Evolutionary conservation across 2,888 invertebrate genomes (phyloP), one percentile per base, ranked within the genome.

Genomic region (Callyntrura sp.): DNA sequence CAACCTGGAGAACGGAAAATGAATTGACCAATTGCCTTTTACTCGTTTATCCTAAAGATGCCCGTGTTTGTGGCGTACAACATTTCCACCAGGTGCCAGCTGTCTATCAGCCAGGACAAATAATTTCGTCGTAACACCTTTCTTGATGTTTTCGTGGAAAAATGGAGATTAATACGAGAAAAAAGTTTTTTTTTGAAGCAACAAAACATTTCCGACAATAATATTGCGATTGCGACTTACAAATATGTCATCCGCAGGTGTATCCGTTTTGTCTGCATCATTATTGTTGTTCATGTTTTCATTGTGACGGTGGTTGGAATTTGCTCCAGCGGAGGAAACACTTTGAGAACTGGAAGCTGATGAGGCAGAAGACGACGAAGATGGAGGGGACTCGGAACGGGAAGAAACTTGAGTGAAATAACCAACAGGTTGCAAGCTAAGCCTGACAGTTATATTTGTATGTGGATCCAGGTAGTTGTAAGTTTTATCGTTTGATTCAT

Each of bases 381-480:
- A 62, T 62, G 70, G 79, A 84, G 43, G 17, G 76, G 20, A 62
- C 6, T 48, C 48, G 3, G 45, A 23, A 12, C 55, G 62, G 4
- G 79, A 81, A 14, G 88, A 62, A 55, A 62, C 81, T 65, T 91
- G 91, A 48, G 96, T 96, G 94, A 97, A 97, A 93, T 96, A 96
- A 0, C 97, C 97, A 0, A 97, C 97, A 0, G 97, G 97, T 93
- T 96, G 96, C 95, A 97, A 97, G 88, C 96, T 96, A 96, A 96
- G 96, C 20, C 96, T 23, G 14, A 91, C 78, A 23, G 91, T 91
- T 60, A 78, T 28, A 35, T 91, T 91, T 3, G 82, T 20, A 8
- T 73, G 70, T 0, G 83, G 48, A 57, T 89, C 91, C 86, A 25
- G 65, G 28, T 89, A 89, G 48, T 89, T 78, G 60, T 91, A 91